phyloP scores from a whole-genome alignment of 2,888 invertebrate genomes.

The Calliopum simillimum region DNA sequence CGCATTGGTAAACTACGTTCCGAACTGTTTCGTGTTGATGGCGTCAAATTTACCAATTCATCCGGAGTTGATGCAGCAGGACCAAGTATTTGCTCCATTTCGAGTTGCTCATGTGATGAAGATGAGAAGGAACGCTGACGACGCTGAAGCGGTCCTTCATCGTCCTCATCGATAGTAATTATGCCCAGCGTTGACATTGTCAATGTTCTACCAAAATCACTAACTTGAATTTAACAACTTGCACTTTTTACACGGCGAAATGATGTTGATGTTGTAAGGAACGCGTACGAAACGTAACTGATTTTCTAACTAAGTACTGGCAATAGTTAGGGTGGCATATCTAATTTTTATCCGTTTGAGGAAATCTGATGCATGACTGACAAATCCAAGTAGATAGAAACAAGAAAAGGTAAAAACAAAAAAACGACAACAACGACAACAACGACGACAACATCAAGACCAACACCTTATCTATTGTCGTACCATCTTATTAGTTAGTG shows the following conservation, averaged over 20 bases:
- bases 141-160: conserved; percentile 34
- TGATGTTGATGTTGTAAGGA: conserved; percentile 21
- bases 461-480: conserved; percentile 21
- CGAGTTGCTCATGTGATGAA: conserved; percentile 26
- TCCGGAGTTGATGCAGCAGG: background rate
- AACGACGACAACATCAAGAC: conserved; percentile 25
- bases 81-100: conserved; percentile 22
- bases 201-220: background rate
- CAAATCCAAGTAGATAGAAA: conserved; percentile 32
- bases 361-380: conserved; percentile 14
- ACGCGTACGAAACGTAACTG: conserved; percentile 38
- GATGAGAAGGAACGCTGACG: background rate
- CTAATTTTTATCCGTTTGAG: background rate
- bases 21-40: conserved; percentile 61
- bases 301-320: conserved; percentile 4
- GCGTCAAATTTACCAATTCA: background rate
- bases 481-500: background rate
- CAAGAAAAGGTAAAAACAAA: conserved; percentile 36
- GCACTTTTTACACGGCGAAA: background rate
- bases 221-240: background rate
- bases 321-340: conserved; percentile 5
- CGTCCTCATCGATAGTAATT: conserved; percentile 29
- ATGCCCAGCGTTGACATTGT: conserved; percentile 41
- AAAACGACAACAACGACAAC: conserved; percentile 31
- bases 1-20: conserved; percentile 64